Percentiles rank a stretch among this genome's conserved stretches.
Evolutionary conservation across 2,888 invertebrate species (phyloP).

Genomic region (Junonia oenone): DNA sequence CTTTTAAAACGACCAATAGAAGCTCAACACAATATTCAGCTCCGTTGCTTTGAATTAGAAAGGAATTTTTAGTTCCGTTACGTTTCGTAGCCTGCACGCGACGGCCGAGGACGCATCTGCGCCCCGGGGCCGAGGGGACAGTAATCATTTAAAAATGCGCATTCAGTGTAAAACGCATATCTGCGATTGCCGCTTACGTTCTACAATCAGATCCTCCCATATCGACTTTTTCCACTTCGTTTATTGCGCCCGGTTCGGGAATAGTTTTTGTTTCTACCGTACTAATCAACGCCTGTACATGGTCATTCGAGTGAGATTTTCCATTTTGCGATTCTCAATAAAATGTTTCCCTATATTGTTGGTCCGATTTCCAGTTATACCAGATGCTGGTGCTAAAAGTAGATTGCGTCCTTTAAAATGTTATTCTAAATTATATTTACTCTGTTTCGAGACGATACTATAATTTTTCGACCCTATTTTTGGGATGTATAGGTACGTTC

Average conservation of each 20-base stretch:
- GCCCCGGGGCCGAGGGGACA: slow-evolving; percentile 35
- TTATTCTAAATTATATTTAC: slow-evolving; percentile 6
- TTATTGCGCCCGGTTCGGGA: slow-evolving; percentile 66
- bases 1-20: not conserved
- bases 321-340: slow-evolving; percentile 38
- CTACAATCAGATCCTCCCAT: slow-evolving; percentile 68
- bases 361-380: slow-evolving; percentile 27
- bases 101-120: slow-evolving; percentile 32
- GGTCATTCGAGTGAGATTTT: slow-evolving; percentile 46
- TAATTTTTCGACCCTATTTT: not conserved
- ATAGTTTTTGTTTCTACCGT: slow-evolving; percentile 72
- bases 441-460: not conserved
- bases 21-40: not conserved
- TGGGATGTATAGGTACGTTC: not conserved
- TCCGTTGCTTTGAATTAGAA: slow-evolving; percentile 20
- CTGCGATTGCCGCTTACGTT: slow-evolving; percentile 66
- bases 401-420: slow-evolving; percentile 23
- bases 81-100: slow-evolving; percentile 20
- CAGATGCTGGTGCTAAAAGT: slow-evolving; percentile 27
- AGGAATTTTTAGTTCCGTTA: slow-evolving; percentile 14
- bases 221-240: slow-evolving; percentile 77
- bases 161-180: slow-evolving; percentile 67
- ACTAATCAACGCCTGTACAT: slow-evolving; percentile 73
- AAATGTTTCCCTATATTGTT: slow-evolving; percentile 35
- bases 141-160: slow-evolving; percentile 67